Evolutionary conservation across 2,888 invertebrate genomes (phyloP).

Genomic region (Drosophila gaucha): DNA sequence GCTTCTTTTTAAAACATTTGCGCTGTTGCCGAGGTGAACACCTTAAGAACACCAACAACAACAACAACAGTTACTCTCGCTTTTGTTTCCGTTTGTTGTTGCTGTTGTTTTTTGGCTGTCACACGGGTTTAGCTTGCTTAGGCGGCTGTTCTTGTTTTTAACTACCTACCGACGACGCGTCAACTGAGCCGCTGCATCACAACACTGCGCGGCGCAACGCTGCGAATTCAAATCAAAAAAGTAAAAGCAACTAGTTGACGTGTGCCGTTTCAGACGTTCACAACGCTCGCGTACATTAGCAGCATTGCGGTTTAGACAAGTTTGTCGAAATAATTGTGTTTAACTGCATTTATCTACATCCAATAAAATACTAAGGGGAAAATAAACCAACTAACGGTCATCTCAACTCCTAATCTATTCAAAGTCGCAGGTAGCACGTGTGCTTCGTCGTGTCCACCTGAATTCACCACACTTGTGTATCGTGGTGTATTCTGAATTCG

Average conservation of each 20-base stretch:
- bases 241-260: constrained; percentile 59
- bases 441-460: neutral
- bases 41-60: constrained; percentile 18
- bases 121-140: constrained; percentile 22
- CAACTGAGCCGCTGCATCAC: constrained; percentile 21
- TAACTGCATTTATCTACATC: neutral
- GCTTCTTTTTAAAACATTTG: constrained; percentile 20
- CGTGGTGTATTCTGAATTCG: constrained; percentile 40
- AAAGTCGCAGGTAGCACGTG: constrained; percentile 30
- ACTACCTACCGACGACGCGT: constrained; percentile 42
- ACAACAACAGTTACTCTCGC: constrained; percentile 30
- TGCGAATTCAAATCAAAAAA: constrained; percentile 42
- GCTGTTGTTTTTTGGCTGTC: constrained; percentile 14
- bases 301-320: neutral
- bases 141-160: constrained; percentile 35
- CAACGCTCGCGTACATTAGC: constrained; percentile 33
- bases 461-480: constrained; percentile 50
- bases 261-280: constrained; percentile 62
- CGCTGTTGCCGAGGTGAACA: constrained; percentile 47
- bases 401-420: neutral
- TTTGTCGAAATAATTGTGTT: neutral
- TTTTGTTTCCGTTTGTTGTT: constrained; percentile 54
- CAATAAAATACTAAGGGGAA: neutral
- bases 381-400: neutral
- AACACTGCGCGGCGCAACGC: constrained; percentile 24